Conservation (phyloP, 2,888 invertebrate species). For the Perizoma affinitatum region DNA sequence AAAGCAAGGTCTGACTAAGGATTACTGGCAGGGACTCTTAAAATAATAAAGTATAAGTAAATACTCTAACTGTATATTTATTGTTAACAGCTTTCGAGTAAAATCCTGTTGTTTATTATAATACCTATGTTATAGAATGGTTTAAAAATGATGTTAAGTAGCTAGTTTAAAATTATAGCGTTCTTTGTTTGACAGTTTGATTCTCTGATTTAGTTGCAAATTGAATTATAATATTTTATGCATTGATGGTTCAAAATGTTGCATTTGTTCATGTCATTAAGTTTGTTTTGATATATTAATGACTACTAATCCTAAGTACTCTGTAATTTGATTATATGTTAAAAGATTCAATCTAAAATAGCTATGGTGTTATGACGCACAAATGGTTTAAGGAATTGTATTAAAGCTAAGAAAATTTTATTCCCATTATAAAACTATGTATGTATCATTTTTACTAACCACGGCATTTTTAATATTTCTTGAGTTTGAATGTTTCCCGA, state of each 20-base stretch:
- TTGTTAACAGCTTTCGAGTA: background rate
- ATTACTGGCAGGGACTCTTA: background rate
- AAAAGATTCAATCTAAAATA: background rate
- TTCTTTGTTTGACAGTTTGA: conserved; percentile 12
- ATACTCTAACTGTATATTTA: background rate
- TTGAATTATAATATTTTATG: conserved; percentile 9
- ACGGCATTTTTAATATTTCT: too few species aligned
- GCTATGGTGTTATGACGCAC: conserved; percentile 23
- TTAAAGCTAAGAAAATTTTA: too few species aligned
- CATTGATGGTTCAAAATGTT: conserved; percentile 21
- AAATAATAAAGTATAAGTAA: background rate
- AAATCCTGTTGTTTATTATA: background rate
- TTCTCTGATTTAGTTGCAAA: conserved; percentile 1
- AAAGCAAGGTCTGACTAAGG: background rate
- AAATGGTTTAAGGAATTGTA: background rate
- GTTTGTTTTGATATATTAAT: conserved; percentile 11
- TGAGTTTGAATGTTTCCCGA: too few species aligned
- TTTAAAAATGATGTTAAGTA: conserved; percentile 41
- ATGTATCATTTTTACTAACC: too few species aligned
- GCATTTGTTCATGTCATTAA: conserved; percentile 28
- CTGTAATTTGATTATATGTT: conserved; percentile 25
- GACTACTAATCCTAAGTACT: conserved; percentile 30
- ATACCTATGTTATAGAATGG: background rate
- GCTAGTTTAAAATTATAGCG: conserved; percentile 53
- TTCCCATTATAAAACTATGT: too few species aligned